These are phyloP conservation scores for Amblyraja radiata DNA, from an alignment of 2,797 vertebrate genomes.

Conservation along the genomic window DNA sequence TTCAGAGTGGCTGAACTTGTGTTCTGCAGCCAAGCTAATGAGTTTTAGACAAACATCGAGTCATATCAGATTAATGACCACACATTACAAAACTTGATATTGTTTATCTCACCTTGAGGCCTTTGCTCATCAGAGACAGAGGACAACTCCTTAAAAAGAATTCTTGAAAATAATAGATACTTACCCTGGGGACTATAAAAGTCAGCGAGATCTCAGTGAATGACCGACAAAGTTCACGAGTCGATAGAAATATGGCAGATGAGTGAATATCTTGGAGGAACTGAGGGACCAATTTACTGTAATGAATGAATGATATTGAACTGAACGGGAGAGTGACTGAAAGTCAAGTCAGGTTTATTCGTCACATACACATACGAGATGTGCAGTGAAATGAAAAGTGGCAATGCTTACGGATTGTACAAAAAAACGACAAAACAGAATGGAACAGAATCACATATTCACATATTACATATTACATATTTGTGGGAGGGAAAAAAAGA, in stretches of 20 bases:
- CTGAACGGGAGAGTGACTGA: not conserved
- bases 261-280: not conserved
- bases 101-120: not conserved
- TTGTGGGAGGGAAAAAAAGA: no score
- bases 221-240: not conserved
- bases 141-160: no score
- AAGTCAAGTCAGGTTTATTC: not conserved
- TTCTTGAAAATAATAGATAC: no score
- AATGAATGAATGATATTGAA: not conserved
- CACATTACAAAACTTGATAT: not conserved
- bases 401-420: no score
- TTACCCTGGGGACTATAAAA: not conserved
- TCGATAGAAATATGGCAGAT: not conserved
- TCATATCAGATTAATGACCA: not conserved
- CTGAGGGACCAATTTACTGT: not conserved
- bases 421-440: no score
- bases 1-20: not conserved
- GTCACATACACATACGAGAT: no score
- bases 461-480: no score
- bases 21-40: not conserved
- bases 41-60: not conserved
- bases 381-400: no score
- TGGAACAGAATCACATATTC: no score
- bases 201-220: not conserved
- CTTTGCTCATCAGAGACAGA: no score